phyloP scores from a whole-genome alignment of 1,140 invertebrate species.

The Sitobion miscanthi region DNA sequence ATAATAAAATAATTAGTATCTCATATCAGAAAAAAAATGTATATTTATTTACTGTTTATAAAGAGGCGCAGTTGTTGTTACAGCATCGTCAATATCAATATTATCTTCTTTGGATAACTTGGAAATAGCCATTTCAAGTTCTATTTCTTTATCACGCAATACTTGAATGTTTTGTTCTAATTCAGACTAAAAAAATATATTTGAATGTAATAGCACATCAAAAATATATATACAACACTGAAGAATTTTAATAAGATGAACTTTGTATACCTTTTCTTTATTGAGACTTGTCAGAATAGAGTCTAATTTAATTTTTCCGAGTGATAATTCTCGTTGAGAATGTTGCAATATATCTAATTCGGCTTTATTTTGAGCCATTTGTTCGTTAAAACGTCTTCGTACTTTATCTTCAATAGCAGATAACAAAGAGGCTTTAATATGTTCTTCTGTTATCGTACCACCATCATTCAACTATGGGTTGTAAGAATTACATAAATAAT shows the following conservation, averaged over 20 bases:
- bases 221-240: neutral
- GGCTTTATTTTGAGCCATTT: slow-evolving; percentile 86
- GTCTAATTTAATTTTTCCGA: slow-evolving; percentile 84
- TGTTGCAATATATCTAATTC: slow-evolving; percentile 89
- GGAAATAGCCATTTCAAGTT: slow-evolving; percentile 81
- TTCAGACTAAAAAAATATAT: slow-evolving; percentile 66
- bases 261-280: slow-evolving; percentile 74
- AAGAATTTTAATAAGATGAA: neutral
- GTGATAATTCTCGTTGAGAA: slow-evolving; percentile 86
- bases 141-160: slow-evolving; percentile 83
- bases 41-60: slow-evolving; percentile 83
- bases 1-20: neutral
- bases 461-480: slow-evolving; percentile 58
- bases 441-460: slow-evolving; percentile 92
- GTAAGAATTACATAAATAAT: neutral
- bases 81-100: slow-evolving; percentile 94
- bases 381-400: slow-evolving; percentile 83
- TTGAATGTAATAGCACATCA: neutral
- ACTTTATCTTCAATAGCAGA: slow-evolving; percentile 96
- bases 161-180: slow-evolving; percentile 84
- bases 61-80: slow-evolving; percentile 93
- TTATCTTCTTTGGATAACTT: slow-evolving; percentile 79
- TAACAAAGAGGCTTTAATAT: slow-evolving; percentile 90
- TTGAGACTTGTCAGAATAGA: slow-evolving; percentile 81
- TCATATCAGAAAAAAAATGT: neutral